phyloP scores from a whole-genome alignment of 2,888 invertebrate species.

The Zaprionus bogoriensis region DNA sequence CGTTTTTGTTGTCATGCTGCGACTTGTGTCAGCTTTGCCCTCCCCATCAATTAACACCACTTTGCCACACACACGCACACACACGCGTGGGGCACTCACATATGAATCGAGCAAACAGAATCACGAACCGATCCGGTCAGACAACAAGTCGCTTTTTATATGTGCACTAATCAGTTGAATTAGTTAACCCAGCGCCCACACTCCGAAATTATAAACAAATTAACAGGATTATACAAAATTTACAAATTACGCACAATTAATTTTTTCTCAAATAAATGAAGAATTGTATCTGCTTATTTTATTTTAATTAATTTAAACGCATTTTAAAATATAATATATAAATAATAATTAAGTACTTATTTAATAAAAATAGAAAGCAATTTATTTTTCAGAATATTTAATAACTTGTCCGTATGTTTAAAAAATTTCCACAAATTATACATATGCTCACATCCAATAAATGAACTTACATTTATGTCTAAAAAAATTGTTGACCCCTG shows the following conservation, averaged over 20 bases:
- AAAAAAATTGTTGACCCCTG: background rate
- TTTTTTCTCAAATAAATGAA: too few species aligned
- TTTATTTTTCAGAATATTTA: too few species aligned
- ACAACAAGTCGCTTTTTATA: conserved; percentile 46
- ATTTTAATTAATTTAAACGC: too few species aligned
- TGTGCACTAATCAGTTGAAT: conserved; percentile 35
- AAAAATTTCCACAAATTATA: too few species aligned
- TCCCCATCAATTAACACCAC: conserved; percentile 69
- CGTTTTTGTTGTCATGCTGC: conserved; percentile 22
- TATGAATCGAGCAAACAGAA: conserved; percentile 46
- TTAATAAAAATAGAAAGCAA: too few species aligned
- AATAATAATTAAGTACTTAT: too few species aligned
- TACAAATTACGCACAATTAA: conserved; percentile 12
- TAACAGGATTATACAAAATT: conserved; percentile 29
- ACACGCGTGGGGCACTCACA: conserved; percentile 16
- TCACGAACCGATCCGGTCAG: conserved; percentile 28
- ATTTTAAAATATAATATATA: too few species aligned
- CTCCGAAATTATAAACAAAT: conserved; percentile 32
- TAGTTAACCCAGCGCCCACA: conserved; percentile 19
- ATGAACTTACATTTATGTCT: too few species aligned
- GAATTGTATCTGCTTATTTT: too few species aligned
- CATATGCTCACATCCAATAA: too few species aligned
- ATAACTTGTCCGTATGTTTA: too few species aligned
- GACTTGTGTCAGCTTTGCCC: conserved; percentile 57
- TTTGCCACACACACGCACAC: conserved; percentile 39